Evolutionary conservation across 2,888 invertebrate genomes (phyloP), one percentile per base, ranked within the genome.

Genomic region (Oasisia sp.): DNA sequence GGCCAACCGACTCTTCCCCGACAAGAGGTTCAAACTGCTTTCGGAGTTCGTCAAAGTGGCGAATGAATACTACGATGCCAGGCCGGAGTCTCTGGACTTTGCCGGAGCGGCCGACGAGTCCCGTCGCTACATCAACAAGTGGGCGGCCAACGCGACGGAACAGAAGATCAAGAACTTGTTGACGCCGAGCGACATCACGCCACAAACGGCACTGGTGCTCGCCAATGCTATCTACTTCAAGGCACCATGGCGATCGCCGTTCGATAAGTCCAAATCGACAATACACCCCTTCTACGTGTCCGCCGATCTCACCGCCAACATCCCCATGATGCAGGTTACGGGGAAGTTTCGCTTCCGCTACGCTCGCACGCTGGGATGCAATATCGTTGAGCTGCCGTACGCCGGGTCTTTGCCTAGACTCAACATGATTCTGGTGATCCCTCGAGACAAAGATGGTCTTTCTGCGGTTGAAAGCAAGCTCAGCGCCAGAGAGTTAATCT

Each of bases 91-190:
- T 74, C 74, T 74, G 19, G 74, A 74, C 74, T 96, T 95, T 94
- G 93, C 74, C 3, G 92, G 92, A 12, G 93, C 95, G 89, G 50
- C 95, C 0, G 95, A 95, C 0, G 97, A 97, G 0, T 95, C 96
- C 27, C 92, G 95, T 90, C 8, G 74, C 27, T 93, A 93, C 38
- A 98, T 99, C 91, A 99, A 99, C 95, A 94, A 96, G 74, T 99
- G 99, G 98, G 98, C 98, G 89, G 97, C 97, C 95, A 96, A 97
- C 8, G 97, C 98, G 95, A 99, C 99, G 0, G 97, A 98, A 92
- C 96, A 98, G 12, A 98, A 98, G 96, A 99, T 99, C 92, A 97
- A 97, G 94, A 97, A 98, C 94, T 97, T 99, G 1, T 96, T 99
- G 91, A 95, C 97, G 1, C 32, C 97, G 0, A 97, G 97, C 27